Conservation (phyloP, 2,113 vertebrate species). For the Barbus barbus region DNA sequence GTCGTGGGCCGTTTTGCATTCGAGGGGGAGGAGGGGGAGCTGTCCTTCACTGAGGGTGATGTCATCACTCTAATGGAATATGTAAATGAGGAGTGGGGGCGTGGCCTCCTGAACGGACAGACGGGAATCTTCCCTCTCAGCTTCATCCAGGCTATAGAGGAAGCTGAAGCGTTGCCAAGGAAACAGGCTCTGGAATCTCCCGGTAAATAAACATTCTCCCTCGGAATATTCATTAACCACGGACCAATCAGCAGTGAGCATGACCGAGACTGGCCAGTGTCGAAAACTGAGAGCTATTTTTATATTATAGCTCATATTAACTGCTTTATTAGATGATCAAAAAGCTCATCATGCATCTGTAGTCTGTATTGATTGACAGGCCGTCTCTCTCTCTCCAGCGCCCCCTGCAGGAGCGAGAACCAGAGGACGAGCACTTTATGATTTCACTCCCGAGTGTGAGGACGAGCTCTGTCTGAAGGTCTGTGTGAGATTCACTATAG, state of each 20-base stretch:
- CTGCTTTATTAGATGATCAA: too few relatives aligned
- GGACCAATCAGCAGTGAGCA: too few relatives aligned
- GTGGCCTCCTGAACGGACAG: constrained; percentile 75
- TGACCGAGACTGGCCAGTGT: too few relatives aligned
- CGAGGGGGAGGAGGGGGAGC: constrained; percentile 81
- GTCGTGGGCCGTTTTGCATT: constrained; percentile 80
- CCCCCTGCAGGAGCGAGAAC: constrained; percentile 57
- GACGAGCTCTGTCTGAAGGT: constrained; percentile 93
- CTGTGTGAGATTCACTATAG: constrained; percentile 38
- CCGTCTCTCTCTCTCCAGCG: not conserved
- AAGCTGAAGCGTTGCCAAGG: constrained; percentile 48
- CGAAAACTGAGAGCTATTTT: too few relatives aligned
- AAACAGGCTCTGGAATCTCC: not conserved
- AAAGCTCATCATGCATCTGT: too few relatives aligned
- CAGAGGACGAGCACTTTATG: constrained; percentile 84
- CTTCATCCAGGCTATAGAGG: constrained; percentile 77
- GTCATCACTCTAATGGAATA: constrained; percentile 78
- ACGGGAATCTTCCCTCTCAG: constrained; percentile 83
- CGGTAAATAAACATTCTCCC: constrained; percentile 22
- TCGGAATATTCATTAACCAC: too few relatives aligned
- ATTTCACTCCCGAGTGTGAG: constrained; percentile 85
- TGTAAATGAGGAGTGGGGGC: constrained; percentile 84
- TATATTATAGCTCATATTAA: too few relatives aligned
- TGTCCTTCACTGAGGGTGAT: constrained; percentile 84
- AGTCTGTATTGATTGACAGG: not conserved